Percentiles rank a stretch among this genome's conserved stretches.
phyloP scores from a whole-genome alignment of 2,113 vertebrate genomes.

The Podarcis muralis region DNA sequence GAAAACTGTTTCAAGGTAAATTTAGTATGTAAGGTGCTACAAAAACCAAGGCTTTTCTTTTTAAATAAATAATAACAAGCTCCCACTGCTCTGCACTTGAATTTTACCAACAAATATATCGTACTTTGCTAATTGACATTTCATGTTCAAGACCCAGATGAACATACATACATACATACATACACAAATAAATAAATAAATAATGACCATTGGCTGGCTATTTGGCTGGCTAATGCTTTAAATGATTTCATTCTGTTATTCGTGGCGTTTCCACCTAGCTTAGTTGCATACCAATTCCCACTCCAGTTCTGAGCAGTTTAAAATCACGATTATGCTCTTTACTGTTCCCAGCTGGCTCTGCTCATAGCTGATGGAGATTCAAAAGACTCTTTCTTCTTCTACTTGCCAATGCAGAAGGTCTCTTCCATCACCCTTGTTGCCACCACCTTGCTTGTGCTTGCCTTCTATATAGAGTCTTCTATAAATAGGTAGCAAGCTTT shows the following conservation, averaged over 20 bases:
- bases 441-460: not conserved
- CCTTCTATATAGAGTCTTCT: no score
- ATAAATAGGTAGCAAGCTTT: not conserved
- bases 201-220: not conserved
- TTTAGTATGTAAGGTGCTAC: no score
- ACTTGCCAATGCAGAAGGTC: no score
- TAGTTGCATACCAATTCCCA: not conserved
- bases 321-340: not conserved
- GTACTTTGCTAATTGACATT: not conserved
- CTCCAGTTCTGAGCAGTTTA: not conserved
- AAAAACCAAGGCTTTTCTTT: no score
- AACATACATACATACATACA: not conserved
- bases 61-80: no score
- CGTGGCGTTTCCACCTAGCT: no score
- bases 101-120: not conserved
- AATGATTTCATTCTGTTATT: not conserved
- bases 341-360: not conserved
- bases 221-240: not conserved
- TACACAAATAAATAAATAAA: not conserved
- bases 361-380: not conserved
- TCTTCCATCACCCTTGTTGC: not conserved
- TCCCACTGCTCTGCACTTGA: not conserved
- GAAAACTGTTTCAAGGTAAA: no score
- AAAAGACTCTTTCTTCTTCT: not conserved
- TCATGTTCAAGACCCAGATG: not conserved